A percentile compares a stretch with the other conserved stretches of the same genome.
phyloP scores from a whole-genome alignment of 1,140 invertebrate species.

The Ooceraea biroi region DNA sequence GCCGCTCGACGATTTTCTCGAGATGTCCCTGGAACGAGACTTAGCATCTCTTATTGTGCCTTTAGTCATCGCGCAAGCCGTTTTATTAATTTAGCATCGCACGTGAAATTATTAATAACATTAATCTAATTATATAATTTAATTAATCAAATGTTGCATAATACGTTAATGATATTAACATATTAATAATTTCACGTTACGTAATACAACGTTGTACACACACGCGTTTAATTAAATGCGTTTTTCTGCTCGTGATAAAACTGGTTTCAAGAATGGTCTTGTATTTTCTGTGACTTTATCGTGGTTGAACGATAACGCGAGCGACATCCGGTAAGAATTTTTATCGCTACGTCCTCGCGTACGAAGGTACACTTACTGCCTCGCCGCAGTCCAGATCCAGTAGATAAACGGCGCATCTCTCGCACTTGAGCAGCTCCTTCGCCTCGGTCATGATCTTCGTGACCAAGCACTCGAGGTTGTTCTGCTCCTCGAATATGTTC shows the following conservation, averaged over 20 bases:
- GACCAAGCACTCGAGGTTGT: slow-evolving; percentile 96
- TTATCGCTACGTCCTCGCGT: background rate
- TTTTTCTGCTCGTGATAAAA: too few relatives aligned
- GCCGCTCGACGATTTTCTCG: slow-evolving; percentile 92
- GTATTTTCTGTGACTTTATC: background rate
- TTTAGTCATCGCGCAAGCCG: background rate
- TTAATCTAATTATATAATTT: too few relatives aligned
- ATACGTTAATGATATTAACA: too few relatives aligned
- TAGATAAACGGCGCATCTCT: slow-evolving; percentile 96
- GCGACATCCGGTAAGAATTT: background rate
- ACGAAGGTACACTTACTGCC: slow-evolving; percentile 88
- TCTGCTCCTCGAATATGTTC: slow-evolving; percentile 89
- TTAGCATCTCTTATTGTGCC: slow-evolving; percentile 28
- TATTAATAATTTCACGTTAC: too few relatives aligned
- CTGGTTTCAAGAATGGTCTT: too few relatives aligned
- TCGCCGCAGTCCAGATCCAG: slow-evolving; percentile 94
- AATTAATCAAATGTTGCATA: too few relatives aligned
- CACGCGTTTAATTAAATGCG: too few relatives aligned
- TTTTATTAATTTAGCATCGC: background rate
- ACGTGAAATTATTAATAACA: too few relatives aligned
- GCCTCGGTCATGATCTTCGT: slow-evolving; percentile 99
- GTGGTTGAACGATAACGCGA: background rate
- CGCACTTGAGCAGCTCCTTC: slow-evolving; percentile 96
- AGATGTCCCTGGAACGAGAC: slow-evolving; percentile 90
- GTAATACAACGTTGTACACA: too few relatives aligned